Evolutionary conservation across 2,113 vertebrate genomes (phyloP).

Genomic region (Orientallactaga bullata): DNA sequence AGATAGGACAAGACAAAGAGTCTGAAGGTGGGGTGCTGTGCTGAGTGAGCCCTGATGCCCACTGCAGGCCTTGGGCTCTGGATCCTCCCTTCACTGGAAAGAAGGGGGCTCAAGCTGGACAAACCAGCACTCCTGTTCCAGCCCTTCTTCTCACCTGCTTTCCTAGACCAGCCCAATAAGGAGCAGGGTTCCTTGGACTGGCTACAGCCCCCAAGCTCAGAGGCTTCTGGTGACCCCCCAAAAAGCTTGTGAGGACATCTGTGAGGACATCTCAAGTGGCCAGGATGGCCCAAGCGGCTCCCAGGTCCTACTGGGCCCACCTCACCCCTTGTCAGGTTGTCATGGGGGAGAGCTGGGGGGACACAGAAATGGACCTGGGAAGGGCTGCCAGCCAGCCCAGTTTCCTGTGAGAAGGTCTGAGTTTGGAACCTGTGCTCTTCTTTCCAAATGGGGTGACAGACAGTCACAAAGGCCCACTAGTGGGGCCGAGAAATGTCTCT

Average conservation of each 20-base stretch:
- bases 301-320: neutral
- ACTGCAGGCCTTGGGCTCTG: neutral
- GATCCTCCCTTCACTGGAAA: neutral
- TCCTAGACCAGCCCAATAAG: neutral
- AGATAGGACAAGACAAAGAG: neutral
- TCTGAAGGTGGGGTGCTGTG: neutral
- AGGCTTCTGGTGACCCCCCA: neutral
- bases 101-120: neutral
- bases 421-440: neutral
- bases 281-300: neutral
- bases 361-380: accelerated
- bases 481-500: neutral
- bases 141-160: neutral
- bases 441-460: neutral
- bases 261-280: neutral
- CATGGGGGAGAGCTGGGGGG: neutral
- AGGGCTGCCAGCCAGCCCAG: neutral
- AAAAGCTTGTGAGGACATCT: neutral
- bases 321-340: no score
- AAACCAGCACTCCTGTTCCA: neutral
- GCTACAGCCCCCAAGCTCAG: neutral
- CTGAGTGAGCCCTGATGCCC: accelerated
- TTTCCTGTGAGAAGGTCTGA: neutral
- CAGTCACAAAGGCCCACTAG: neutral
- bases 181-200: neutral